These are phyloP conservation scores for Alligator sinensis DNA, from an alignment of 2,113 vertebrate genomes.

Conservation along the genomic window DNA sequence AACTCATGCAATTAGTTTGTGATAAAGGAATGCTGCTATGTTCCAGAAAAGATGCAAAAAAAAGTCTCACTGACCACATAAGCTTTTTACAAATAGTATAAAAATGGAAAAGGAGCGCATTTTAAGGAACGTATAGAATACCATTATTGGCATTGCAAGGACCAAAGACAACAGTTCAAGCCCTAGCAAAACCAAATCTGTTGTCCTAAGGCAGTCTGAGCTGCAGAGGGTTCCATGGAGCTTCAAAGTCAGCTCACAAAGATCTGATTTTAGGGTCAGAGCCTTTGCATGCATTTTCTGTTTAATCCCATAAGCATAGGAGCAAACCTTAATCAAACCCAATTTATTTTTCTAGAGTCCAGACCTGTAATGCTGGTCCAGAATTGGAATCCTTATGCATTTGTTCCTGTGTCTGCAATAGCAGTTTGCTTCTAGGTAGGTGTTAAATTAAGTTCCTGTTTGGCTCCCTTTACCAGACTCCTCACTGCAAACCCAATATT, in stretches of 20 bases:
- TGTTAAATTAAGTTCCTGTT: not conserved
- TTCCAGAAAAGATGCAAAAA: not conserved
- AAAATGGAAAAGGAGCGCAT: not conserved
- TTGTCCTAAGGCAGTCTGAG: not conserved
- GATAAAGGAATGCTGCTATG: not conserved
- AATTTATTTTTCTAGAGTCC: not conserved
- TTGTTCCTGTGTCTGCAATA: not conserved
- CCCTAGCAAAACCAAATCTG: not conserved
- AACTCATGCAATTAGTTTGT: accelerated
- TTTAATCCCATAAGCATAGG: not conserved
- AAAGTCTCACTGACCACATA: no score
- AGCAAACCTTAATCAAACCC: no score
- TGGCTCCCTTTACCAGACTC: not conserved
- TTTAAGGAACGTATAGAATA: not conserved
- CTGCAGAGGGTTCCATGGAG: not conserved
- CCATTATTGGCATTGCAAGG: not conserved
- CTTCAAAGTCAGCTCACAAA: not conserved
- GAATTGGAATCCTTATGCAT: not conserved
- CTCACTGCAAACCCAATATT: not conserved
- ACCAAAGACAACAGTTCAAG: not conserved
- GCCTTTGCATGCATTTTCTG: not conserved
- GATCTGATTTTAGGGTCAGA: not conserved
- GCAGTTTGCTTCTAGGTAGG: not conserved
- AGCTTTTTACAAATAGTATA: not conserved
- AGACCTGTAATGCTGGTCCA: not conserved